phyloP scores from a whole-genome alignment of 2,113 vertebrate species.

The Scophthalmus maximus region DNA sequence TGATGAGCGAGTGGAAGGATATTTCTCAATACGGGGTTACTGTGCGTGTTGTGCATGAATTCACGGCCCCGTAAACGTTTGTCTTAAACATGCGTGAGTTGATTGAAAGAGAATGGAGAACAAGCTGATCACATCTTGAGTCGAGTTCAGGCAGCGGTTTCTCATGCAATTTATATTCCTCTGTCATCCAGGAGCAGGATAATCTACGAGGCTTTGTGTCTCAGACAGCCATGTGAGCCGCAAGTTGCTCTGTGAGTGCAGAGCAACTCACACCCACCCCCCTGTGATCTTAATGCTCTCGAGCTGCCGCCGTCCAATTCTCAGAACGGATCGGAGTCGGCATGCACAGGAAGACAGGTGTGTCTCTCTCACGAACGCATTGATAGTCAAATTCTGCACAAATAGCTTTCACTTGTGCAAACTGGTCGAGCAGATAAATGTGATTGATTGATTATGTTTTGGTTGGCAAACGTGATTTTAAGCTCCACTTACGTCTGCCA shows the following conservation, averaged over 20 bases:
- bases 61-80: too few relatives aligned
- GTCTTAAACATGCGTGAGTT: too few relatives aligned
- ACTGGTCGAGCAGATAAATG: neutral
- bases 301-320: constrained; percentile 73
- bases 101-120: too few relatives aligned
- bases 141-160: constrained; percentile 19
- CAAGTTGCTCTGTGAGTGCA: constrained; percentile 54
- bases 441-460: too few relatives aligned
- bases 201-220: constrained; percentile 62
- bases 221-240: constrained; percentile 61
- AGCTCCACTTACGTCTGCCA: neutral
- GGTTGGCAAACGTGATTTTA: constrained; percentile 12
- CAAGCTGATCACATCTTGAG: neutral
- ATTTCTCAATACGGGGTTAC: constrained; percentile 18
- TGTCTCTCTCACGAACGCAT: constrained; percentile 31
- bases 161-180: constrained; percentile 51
- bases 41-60: too few relatives aligned
- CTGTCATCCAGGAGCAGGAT: constrained; percentile 56
- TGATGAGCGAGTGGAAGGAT: constrained; percentile 37
- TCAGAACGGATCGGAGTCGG: constrained; percentile 76
- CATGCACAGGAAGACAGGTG: constrained; percentile 76
- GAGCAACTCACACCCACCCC: constrained; percentile 17
- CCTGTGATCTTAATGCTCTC: constrained; percentile 71
- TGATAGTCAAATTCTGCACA: constrained; percentile 25
- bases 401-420: constrained; percentile 13